Evolutionary conservation across 2,113 vertebrate genomes (phyloP).

Genomic region (Larimichthys polyactis): DNA sequence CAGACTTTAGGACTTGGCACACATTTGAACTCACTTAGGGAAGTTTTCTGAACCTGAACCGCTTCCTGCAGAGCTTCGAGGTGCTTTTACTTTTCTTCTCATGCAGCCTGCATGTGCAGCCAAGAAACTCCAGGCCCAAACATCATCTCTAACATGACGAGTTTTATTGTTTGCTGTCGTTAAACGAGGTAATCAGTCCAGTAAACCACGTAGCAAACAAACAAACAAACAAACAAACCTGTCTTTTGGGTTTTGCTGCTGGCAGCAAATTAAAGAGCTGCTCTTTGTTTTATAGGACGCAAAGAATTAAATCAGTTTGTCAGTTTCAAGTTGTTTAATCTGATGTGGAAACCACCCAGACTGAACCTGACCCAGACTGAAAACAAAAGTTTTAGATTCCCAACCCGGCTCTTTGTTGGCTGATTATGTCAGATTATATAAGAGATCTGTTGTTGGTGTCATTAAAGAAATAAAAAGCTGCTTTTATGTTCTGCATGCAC

Average conservation of each 20-base stretch:
- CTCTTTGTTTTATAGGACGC: conserved; percentile 34
- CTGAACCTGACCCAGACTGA: no score
- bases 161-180: neutral
- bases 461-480: neutral
- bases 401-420: neutral
- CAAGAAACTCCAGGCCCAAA: no score
- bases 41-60: no score
- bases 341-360: conserved; percentile 22
- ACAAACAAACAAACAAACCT: conserved; percentile 27
- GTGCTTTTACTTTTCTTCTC: neutral
- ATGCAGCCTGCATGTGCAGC: neutral
- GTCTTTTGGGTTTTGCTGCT: conserved; percentile 50
- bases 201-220: conserved; percentile 52
- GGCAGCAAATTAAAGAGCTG: conserved; percentile 51
- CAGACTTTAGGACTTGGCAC: no score
- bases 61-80: neutral
- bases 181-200: neutral
- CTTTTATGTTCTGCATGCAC: neutral
- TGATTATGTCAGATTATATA: no score
- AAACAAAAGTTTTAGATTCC: neutral
- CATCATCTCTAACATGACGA: neutral
- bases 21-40: no score
- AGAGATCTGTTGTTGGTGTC: neutral
- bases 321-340: conserved; percentile 44
- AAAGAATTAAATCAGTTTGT: conserved; percentile 33